Evolutionary conservation across 2,797 vertebrate genomes (phyloP), one percentile per base, ranked within the genome.

Genomic region (Borostomias antarcticus): DNA sequence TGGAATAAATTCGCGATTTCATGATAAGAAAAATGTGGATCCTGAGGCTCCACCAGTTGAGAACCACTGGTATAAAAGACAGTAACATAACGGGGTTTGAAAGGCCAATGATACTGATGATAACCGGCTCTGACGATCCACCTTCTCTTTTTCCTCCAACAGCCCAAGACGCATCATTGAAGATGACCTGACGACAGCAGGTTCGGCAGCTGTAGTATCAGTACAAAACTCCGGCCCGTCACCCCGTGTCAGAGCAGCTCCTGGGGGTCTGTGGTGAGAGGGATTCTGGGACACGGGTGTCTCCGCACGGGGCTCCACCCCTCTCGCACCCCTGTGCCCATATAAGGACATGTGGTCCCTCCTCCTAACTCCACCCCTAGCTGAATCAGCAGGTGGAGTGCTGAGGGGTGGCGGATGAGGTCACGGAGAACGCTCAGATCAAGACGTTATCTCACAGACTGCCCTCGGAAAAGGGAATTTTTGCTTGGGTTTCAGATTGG

Each of bases 141-240:
- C 5, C 65, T 17, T 17, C 29, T 43, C n/a, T 32, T 28, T 37
- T 37, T 58, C 19, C 13, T 7, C 67, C 70, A 23, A 15, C 83
- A 91, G 90, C 76, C 81, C 68, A 89, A 87, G 83, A 67, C 84
- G 64, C 85, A 87, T 76, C 90, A 88, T 82, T 90, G 85, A 88
- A 78, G 68, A 64, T 53, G 75, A 68, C 69, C 70, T 21, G 72
- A 58, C 75, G 33, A 74, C 79, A 65, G 71, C 82, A 85, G 58
- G 64, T 74, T 40, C 69, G 78, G 82, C 82, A 86, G 85, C 84
- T 86, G 79, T 72, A 76, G 74, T 69, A 62, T 83, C 68, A 1
- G 72, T 81, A 70, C 15, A 70, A 75, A 76, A 53, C 77, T 72
- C 80, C 58, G 74, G 75, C 60, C 71, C 66, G 40, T 74, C 71